Evolutionary conservation across 2,113 vertebrate species (phyloP).

Genomic region (Narcine bancroftii): DNA sequence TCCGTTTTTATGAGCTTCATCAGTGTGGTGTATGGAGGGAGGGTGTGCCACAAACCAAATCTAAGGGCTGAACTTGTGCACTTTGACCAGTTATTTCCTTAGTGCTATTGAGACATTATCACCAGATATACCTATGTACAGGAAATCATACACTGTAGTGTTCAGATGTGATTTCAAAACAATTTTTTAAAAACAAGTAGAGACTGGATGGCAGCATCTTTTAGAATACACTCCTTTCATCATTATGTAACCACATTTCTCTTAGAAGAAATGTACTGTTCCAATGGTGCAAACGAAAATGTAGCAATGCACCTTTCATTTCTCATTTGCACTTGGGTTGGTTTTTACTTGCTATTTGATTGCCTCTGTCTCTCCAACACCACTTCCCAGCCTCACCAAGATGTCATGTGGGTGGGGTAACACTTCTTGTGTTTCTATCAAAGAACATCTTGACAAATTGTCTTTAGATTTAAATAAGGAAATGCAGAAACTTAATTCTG

Average conservation of each 20-base stretch:
- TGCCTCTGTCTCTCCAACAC: background rate
- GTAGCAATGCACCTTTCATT: background rate
- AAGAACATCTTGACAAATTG: no score
- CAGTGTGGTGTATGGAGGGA: background rate
- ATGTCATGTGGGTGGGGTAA: background rate
- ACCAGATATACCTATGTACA: background rate
- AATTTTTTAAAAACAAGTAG: background rate
- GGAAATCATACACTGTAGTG: slow-evolving; percentile 17
- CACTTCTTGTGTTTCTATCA: no score
- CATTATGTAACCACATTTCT: background rate
- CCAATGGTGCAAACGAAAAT: background rate
- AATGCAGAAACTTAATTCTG: no score
- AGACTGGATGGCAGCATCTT: background rate
- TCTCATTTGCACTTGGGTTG: background rate
- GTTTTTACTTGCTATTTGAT: background rate
- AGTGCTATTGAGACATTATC: background rate
- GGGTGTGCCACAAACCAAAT: slow-evolving; percentile 34
- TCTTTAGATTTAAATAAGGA: no score
- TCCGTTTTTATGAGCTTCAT: slow-evolving; percentile 22
- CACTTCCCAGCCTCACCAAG: background rate
- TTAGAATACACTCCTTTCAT: background rate
- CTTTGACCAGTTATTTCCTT: slow-evolving; percentile 29
- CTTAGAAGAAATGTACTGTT: background rate
- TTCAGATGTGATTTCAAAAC: slow-evolving; percentile 37
- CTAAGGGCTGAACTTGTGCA: slow-evolving; percentile 32